Conservation (phyloP, 1,140 invertebrate species). For the Idris sp. region DNA sequence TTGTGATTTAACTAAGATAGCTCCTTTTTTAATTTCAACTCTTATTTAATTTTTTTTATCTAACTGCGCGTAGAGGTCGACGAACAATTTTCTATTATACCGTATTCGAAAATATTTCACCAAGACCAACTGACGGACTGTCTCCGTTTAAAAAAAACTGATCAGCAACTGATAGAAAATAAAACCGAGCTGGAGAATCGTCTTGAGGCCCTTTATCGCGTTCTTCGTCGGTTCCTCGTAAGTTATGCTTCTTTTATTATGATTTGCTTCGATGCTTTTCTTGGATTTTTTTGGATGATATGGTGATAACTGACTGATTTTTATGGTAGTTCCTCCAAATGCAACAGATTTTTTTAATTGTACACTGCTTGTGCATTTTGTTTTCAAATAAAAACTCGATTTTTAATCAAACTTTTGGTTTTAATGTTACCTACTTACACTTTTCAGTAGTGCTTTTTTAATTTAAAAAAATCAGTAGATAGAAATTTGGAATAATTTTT, state of each 20-base stretch:
- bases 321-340: too few species aligned
- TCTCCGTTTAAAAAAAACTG: slow-evolving; percentile 50
- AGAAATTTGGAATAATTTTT: too few species aligned
- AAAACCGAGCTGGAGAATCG: slow-evolving; percentile 74
- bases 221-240: slow-evolving; percentile 77
- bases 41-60: slow-evolving; percentile 24
- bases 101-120: slow-evolving; percentile 54
- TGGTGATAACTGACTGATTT: too few species aligned
- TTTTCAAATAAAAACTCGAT: too few species aligned
- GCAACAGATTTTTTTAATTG: too few species aligned
- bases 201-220: slow-evolving; percentile 76
- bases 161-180: slow-evolving; percentile 69
- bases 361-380: too few species aligned
- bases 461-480: too few species aligned
- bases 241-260: slow-evolving; percentile 80
- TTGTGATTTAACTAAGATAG: too few species aligned
- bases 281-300: slow-evolving; percentile 55
- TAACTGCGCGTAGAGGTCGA: slow-evolving; percentile 44
- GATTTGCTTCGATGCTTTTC: slow-evolving; percentile 77
- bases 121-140: slow-evolving; percentile 64
- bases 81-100: slow-evolving; percentile 37
- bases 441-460: too few species aligned
- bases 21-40: slow-evolving; percentile 44
- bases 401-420: too few species aligned
- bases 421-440: too few species aligned